Evolutionary conservation across 2,888 invertebrate species (phyloP).

Genomic region (Notodonta dromedarius): DNA sequence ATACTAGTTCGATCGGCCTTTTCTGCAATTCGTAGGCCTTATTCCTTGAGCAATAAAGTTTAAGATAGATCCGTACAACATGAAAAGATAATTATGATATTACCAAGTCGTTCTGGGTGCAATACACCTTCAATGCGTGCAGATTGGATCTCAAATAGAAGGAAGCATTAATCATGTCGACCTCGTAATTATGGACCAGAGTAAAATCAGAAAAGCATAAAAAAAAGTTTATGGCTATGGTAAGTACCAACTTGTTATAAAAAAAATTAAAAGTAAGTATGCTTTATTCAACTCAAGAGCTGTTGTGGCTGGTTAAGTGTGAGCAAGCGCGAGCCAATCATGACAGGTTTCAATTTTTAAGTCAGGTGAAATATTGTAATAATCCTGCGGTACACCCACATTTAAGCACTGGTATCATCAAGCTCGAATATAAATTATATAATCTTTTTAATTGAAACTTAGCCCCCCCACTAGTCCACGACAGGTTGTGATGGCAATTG

Average conservation of each 20-base stretch:
- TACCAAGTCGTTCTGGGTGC: conserved; percentile 59
- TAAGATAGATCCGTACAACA: conserved; percentile 35
- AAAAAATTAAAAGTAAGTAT: background rate
- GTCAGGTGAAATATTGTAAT: too few relatives aligned
- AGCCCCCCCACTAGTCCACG: too few relatives aligned
- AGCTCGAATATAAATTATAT: too few relatives aligned
- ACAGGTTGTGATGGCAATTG: too few relatives aligned
- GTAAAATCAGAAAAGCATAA: conserved; percentile 52
- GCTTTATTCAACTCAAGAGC: too few relatives aligned
- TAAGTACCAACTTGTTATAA: background rate
- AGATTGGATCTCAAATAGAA: conserved; percentile 55
- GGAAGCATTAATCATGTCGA: conserved; percentile 35
- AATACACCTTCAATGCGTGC: conserved; percentile 53
- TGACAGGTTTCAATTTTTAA: too few relatives aligned
- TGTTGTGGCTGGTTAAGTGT: too few relatives aligned
- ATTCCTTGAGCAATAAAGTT: conserved; percentile 35
- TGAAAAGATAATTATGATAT: conserved; percentile 22
- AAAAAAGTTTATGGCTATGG: conserved; percentile 29
- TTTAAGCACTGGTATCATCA: too few relatives aligned
- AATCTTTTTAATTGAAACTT: too few relatives aligned
- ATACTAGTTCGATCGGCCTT: conserved; percentile 42
- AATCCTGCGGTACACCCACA: too few relatives aligned
- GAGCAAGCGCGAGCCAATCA: too few relatives aligned
- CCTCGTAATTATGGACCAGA: conserved; percentile 44
- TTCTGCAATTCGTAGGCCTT: conserved; percentile 28